A percentile compares a stretch with the other conserved stretches of the same genome.
Conservation (phyloP, 92 coral and sea anemone genomes). For the Parazoanthus darwini region DNA sequence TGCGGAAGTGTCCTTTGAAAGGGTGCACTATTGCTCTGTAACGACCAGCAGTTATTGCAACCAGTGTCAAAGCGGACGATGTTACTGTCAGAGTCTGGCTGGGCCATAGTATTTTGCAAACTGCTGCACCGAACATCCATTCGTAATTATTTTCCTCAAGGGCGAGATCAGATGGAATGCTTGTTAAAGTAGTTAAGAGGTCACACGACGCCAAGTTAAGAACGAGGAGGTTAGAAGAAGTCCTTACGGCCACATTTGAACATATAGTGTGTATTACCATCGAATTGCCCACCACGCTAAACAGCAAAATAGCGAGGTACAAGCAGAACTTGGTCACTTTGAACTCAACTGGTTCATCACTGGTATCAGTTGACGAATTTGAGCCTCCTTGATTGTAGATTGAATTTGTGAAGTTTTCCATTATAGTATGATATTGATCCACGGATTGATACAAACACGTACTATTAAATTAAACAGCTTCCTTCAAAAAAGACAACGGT, state of each 20-base stretch:
- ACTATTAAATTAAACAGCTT: background rate
- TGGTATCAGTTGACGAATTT: background rate
- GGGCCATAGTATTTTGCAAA: constrained; percentile 81
- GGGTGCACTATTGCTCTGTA: constrained; percentile 78
- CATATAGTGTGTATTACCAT: constrained; percentile 65
- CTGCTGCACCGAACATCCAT: constrained; percentile 67
- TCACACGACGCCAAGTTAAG: constrained; percentile 82
- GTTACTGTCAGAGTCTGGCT: constrained; percentile 69
- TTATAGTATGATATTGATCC: background rate
- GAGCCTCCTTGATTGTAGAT: background rate
- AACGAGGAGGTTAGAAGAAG: constrained; percentile 70
- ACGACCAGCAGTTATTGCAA: constrained; percentile 76
- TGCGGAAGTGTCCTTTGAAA: constrained; percentile 61
- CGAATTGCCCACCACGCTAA: constrained; percentile 70
- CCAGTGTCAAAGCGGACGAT: constrained; percentile 62
- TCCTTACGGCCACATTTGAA: constrained; percentile 44
- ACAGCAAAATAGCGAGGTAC: constrained; percentile 50
- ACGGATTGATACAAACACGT: background rate
- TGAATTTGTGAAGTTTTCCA: background rate
- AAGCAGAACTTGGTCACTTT: constrained; percentile 47
- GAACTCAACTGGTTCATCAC: constrained; percentile 43
- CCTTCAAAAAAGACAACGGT: background rate
- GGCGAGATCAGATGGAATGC: constrained; percentile 80
- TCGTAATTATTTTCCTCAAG: constrained; percentile 51
- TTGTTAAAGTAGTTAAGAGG: constrained; percentile 67